These are phyloP conservation scores for Ceratoteleas bidentatus DNA, from an alignment of 1,140 invertebrate genomes.

Conservation along the genomic window DNA sequence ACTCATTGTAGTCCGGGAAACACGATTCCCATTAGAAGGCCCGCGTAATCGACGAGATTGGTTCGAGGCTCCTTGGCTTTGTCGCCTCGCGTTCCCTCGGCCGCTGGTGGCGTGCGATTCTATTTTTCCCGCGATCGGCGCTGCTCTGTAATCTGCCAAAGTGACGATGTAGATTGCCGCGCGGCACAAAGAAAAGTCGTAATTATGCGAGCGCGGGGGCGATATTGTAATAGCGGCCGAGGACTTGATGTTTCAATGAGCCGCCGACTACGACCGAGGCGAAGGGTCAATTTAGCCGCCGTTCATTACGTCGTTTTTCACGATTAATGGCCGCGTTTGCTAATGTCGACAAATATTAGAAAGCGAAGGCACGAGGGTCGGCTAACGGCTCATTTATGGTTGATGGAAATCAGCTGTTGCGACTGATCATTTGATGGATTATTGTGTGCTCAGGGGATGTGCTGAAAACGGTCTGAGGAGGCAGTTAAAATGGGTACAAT, in stretches of 20 bases:
- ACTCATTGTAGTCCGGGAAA: conserved; percentile 53
- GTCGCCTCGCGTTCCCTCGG: conserved; percentile 18
- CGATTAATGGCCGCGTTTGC: not conserved
- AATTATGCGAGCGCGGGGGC: not conserved
- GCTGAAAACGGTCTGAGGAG: too few species aligned
- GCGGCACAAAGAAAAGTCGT: not conserved
- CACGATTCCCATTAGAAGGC: conserved; percentile 54
- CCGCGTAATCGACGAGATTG: conserved; percentile 56
- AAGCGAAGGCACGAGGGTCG: too few species aligned
- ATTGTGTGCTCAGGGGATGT: too few species aligned
- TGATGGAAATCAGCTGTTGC: too few species aligned
- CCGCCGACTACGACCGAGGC: not conserved
- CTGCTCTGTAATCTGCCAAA: not conserved
- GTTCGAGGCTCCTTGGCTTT: conserved; percentile 40
- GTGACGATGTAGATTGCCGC: not conserved
- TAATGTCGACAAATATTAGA: not conserved
- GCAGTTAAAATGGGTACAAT: too few species aligned
- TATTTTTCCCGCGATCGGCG: not conserved
- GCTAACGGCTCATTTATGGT: too few species aligned
- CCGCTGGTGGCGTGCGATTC: not conserved
- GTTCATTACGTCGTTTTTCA: not conserved
- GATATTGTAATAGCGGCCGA: not conserved
- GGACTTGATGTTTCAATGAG: not conserved
- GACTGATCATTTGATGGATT: too few species aligned
- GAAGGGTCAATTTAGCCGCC: not conserved